Percentiles rank a stretch among this genome's conserved stretches.
Conservation (phyloP, 2,113 vertebrate genomes). For the Pelodiscus sinensis region DNA sequence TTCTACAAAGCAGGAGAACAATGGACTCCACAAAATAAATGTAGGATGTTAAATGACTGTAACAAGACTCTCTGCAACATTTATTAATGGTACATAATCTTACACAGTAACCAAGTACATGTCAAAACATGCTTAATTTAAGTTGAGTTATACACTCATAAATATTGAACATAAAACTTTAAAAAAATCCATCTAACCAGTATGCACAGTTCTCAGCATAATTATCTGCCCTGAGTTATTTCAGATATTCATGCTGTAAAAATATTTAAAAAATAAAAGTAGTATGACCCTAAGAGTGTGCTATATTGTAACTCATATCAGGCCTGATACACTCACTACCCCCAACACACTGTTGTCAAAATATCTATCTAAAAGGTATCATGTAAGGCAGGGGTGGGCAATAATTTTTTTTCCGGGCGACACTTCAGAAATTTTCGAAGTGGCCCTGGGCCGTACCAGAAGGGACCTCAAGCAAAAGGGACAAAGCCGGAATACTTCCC, state of each 20-base stretch:
- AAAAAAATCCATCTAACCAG: background rate
- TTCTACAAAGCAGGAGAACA: conserved; percentile 55
- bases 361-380: background rate
- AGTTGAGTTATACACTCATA: background rate
- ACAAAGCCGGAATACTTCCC: no score
- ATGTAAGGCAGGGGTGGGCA: background rate
- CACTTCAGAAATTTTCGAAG: no score
- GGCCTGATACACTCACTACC: background rate
- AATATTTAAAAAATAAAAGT: background rate
- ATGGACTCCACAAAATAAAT: background rate
- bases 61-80: background rate
- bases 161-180: background rate
- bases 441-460: no score
- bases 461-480: no score
- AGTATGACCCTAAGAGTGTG: background rate
- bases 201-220: background rate
- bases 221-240: background rate
- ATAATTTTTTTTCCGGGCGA: no score
- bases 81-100: background rate
- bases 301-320: background rate
- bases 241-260: background rate
- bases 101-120: background rate
- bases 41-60: background rate
- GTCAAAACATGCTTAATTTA: background rate
- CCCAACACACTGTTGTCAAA: background rate